These are phyloP conservation scores for Acholoe squamosa DNA, from an alignment of 2,888 invertebrate species.

Conservation along the genomic window DNA sequence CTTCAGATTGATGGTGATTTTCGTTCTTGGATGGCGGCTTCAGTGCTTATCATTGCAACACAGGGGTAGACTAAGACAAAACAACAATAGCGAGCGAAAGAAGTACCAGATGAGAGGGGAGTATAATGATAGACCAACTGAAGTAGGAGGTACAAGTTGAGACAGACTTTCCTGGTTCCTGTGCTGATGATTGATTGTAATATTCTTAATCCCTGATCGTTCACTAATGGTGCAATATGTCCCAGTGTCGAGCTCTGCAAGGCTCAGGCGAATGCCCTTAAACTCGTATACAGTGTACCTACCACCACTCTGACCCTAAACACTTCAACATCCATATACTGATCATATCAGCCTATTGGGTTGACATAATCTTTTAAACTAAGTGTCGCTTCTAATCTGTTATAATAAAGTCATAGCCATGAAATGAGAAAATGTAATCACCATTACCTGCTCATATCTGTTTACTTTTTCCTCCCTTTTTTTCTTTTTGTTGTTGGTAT, in stretches of 20 bases:
- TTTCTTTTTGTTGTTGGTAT: not conserved
- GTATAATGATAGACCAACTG: not conserved
- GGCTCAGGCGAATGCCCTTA: conserved; percentile 27
- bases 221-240: conserved; percentile 61
- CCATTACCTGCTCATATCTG: not conserved
- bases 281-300: not conserved
- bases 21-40: not conserved
- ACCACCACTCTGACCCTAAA: not conserved
- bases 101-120: not conserved
- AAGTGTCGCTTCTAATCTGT: not conserved
- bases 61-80: not conserved
- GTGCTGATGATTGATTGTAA: conserved; percentile 55
- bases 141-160: conserved; percentile 5
- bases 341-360: not conserved
- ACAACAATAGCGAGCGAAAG: not conserved
- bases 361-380: not conserved
- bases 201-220: conserved; percentile 55
- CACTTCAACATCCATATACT: not conserved
- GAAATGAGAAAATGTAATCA: not conserved
- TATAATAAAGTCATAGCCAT: not conserved
- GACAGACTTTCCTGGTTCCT: conserved; percentile 5
- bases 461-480: not conserved
- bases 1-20: conserved; percentile 27
- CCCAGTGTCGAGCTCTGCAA: conserved; percentile 35
- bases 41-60: not conserved